Evolutionary conservation across 2,888 invertebrate species (phyloP), one percentile per base, ranked within the genome.

Genomic region (Hemaris fuciformis): DNA sequence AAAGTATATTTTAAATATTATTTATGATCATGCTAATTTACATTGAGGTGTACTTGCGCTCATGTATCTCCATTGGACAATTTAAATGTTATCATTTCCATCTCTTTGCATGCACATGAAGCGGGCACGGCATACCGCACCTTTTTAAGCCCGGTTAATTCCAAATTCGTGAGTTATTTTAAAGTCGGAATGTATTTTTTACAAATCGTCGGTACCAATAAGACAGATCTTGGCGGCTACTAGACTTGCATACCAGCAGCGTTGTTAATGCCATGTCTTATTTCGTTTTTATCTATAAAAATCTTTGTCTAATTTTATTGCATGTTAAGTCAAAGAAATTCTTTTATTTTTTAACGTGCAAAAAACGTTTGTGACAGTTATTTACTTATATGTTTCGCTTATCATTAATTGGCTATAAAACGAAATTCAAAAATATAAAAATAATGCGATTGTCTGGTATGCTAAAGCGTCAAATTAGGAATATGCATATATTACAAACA

Each of bases 81-180:
- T 73, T 67, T 58, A 66, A 68, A 71, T 63, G 63, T 66, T 73
- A 76, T 73, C 71, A 68, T 68, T 71, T 71, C 67, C 69, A 76
- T 76, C 74, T 74, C 64, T 46, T 64, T 71, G 72, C 66, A 73
- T 72, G 64, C 66, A 64, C 66, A 71, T 65, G 62, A 65, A 61
- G 70, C 68, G 64, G 57, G 68, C 64, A 61, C 70, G 59, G 66
- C 75, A 80, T 81, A 74, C 79, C 76, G 70, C 66, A 67, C 76
- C 78, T 72, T 80, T 61, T 72, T 64, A 62, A 74, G 73, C 57
- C 64, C 59, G 73, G 72, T 77, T 81, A 75, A 78, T 81, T 74
- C 73, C 72, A 73, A 77, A 80, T 77, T 80, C 81, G 80, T 80
- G 78, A 73, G 69, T 69, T 74, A 74, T 74, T 79, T 73, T 70